Evolutionary conservation across 2,888 invertebrate species (phyloP), one percentile per base, ranked within the genome.

Genomic region (Aricia artaxerxes): DNA sequence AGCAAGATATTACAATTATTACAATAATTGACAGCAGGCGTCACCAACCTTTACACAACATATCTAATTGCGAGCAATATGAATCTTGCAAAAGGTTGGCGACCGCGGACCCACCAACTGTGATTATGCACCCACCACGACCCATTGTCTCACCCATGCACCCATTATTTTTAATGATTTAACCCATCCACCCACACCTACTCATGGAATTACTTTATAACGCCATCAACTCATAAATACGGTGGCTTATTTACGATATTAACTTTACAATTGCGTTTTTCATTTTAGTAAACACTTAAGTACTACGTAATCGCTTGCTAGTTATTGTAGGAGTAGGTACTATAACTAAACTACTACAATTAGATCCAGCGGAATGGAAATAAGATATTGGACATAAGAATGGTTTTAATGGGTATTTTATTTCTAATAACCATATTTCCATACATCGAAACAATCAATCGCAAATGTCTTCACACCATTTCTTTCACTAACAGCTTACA

Each of bases 161-260:
- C 84, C 88, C 89, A 91, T 92, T 92, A 92, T 89, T 92, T 92
- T 91, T 91, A 91, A 92, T 91, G 90, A 90, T 88, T 88, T 83
- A 87, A 88, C 88, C 86, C 87, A 88, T 88, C 88, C 87, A 85
- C 91, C 85, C 92, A 92, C 89, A 92, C 92, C 87, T 89, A 13
- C 13, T 6, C 16, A 6, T 49, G 40, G 38, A n/a, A 53, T 73
- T 76, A 64, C 49, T 79, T 79, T 64, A 79, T 76, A 40, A 64
- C 49, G 31, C 49, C 64, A 24, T 75, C 49, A 31, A 75, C 75
- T 75, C 31, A 64, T 75, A 44, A 75, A 75, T 75, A 31, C 75
- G 6, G 75, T 49, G 49, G 49, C 75, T 75, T 16, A 73, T 73
- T 73, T 73, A 49, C 61, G 64, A 31, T 64, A 31, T 64, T 11